These are phyloP conservation scores for Philopotamus ludificatus DNA, from an alignment of 1,140 invertebrate species.

Conservation along the genomic window DNA sequence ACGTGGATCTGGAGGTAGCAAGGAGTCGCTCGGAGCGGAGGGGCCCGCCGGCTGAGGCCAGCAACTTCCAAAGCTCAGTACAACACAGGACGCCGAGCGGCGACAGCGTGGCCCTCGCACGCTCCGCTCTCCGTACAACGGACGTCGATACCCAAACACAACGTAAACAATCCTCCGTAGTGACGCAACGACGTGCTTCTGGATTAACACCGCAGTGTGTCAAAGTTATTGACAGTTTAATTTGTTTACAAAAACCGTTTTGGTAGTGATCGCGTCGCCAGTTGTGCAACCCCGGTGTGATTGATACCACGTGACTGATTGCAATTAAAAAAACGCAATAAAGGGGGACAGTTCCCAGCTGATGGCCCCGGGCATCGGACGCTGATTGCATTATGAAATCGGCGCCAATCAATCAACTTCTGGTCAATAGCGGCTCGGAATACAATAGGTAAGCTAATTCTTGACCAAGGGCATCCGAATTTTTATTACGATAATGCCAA, in stretches of 20 bases:
- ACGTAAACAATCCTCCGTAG: too few species aligned
- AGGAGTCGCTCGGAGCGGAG: slow-evolving; percentile 12
- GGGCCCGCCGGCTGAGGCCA: slow-evolving; percentile 19
- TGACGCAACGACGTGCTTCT: too few species aligned
- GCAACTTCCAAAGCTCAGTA: slow-evolving; percentile 33
- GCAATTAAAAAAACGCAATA: not conserved
- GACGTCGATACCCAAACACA: too few species aligned
- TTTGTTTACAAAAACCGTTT: not conserved
- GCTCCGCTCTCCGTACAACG: slow-evolving; percentile 4
- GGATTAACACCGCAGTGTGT: not conserved
- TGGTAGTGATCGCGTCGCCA: not conserved
- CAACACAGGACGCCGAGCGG: slow-evolving; percentile 28
- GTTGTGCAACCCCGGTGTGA: not conserved
- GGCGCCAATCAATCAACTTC: slow-evolving; percentile 23
- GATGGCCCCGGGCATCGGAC: slow-evolving; percentile 3
- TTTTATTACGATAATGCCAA: too few species aligned
- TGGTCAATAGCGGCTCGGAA: not conserved
- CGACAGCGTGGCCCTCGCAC: not conserved
- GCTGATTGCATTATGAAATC: slow-evolving; percentile 26
- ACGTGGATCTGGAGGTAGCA: slow-evolving; percentile 1
- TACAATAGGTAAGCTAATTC: slow-evolving; percentile 13
- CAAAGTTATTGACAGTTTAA: slow-evolving; percentile 7
- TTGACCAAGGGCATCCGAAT: not conserved
- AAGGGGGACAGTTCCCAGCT: not conserved
- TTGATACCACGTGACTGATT: not conserved